Conservation (phyloP, 2,113 vertebrate genomes). For the Megaptera novaeangliae region DNA sequence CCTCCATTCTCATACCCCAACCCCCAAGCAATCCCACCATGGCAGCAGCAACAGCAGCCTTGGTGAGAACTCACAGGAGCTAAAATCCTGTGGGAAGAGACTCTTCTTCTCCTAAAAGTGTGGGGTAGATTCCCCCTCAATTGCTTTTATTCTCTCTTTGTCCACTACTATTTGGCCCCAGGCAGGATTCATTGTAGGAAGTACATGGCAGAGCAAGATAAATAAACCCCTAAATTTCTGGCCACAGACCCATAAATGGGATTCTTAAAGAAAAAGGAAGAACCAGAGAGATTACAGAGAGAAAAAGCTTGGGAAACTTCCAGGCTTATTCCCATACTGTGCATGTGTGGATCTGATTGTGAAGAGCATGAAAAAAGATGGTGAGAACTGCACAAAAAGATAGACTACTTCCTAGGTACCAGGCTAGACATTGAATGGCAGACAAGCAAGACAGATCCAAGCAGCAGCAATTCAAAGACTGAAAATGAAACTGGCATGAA, state of each 20-base stretch:
- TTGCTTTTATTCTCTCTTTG: background rate
- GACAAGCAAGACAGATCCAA: background rate
- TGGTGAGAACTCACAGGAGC: background rate
- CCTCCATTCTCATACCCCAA: background rate
- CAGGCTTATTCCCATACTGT: too few relatives aligned
- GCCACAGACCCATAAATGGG: background rate
- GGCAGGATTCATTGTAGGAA: background rate
- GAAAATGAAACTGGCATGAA: background rate
- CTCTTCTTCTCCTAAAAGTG: background rate
- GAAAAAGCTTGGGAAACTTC: background rate
- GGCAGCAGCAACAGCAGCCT: background rate
- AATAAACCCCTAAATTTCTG: background rate
- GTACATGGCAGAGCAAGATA: rapidly evolving
- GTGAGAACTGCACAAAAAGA: background rate
- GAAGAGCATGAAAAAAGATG: background rate
- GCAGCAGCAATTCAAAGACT: background rate
- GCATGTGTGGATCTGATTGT: background rate
- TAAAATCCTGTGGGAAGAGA: background rate
- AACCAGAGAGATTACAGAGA: background rate
- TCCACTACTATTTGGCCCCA: background rate
- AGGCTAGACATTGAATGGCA: too few relatives aligned
- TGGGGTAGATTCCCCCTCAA: rapidly evolving
- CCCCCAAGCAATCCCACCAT: background rate
- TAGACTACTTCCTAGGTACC: too few relatives aligned
- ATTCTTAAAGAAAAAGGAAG: background rate